Percentiles rank a stretch among this genome's conserved stretches.
These are phyloP conservation scores for Bovichtus variegatus DNA, from an alignment of 2,797 vertebrate species.

Conservation along the genomic window DNA sequence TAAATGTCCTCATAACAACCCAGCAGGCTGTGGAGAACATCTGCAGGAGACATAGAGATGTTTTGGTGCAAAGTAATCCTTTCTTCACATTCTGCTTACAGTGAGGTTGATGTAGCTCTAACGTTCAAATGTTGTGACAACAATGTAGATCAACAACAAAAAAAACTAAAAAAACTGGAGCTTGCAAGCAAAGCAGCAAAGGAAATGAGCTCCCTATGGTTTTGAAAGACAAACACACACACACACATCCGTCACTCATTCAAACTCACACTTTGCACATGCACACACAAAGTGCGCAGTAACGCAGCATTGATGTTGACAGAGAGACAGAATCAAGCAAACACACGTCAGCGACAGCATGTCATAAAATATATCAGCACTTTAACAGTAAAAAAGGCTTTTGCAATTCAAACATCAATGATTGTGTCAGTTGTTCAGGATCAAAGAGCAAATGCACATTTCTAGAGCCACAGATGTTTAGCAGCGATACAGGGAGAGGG, in stretches of 20 bases:
- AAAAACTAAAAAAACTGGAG: too few relatives aligned
- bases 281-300: background rate
- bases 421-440: background rate
- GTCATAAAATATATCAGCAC: background rate
- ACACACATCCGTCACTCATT: background rate
- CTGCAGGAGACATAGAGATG: too few relatives aligned
- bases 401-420: background rate
- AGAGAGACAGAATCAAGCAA: background rate
- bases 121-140: too few relatives aligned
- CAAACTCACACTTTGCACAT: background rate
- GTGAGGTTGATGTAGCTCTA: too few relatives aligned
- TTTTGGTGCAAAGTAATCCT: too few relatives aligned
- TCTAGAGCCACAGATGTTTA: background rate
- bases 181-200: too few relatives aligned
- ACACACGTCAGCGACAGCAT: background rate
- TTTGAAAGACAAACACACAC: too few relatives aligned
- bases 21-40: too few relatives aligned
- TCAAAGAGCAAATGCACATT: background rate
- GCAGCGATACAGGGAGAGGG: background rate
- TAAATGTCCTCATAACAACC: too few relatives aligned
- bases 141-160: too few relatives aligned
- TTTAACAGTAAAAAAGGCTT: background rate
- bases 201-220: too few relatives aligned
- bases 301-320: background rate
- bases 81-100: too few relatives aligned